Conservation (phyloP, 2,113 vertebrate species). For the Ginglymostoma cirratum region DNA sequence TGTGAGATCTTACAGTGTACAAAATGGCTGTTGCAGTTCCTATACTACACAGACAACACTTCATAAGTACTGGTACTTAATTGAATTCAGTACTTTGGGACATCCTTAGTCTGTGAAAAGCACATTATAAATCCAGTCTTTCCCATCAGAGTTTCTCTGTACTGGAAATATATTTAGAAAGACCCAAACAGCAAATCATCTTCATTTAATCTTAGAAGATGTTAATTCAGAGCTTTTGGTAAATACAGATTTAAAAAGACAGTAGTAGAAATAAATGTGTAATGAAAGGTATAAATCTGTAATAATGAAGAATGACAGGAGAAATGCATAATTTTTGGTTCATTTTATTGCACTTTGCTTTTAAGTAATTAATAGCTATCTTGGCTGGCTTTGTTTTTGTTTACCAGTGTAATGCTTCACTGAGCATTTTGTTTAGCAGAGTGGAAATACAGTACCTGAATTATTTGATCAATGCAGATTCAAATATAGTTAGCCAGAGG, state of each 20-base stretch:
- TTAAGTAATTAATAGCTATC: conserved; percentile 75
- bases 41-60: background rate
- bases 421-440: conserved; percentile 67
- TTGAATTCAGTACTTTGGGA: background rate
- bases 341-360: conserved; percentile 83
- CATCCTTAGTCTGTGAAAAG: background rate
- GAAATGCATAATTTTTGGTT: conserved; percentile 87
- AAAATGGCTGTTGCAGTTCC: background rate
- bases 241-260: conserved; percentile 47
- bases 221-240: background rate
- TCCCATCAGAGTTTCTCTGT: background rate
- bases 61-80: background rate
- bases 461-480: conserved; percentile 54
- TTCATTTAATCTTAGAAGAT: background rate
- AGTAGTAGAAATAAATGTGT: conserved; percentile 65
- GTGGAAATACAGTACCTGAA: conserved; percentile 66
- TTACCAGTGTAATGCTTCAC: conserved; percentile 68
- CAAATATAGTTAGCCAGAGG: conserved; percentile 57
- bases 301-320: conserved; percentile 77
- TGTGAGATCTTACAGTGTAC: background rate
- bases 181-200: no score
- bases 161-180: background rate
- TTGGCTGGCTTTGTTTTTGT: conserved; percentile 77
- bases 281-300: conserved; percentile 75
- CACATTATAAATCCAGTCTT: background rate